phyloP scores from a whole-genome alignment of 2,113 vertebrate genomes.

The Asarcornis scutulata region DNA sequence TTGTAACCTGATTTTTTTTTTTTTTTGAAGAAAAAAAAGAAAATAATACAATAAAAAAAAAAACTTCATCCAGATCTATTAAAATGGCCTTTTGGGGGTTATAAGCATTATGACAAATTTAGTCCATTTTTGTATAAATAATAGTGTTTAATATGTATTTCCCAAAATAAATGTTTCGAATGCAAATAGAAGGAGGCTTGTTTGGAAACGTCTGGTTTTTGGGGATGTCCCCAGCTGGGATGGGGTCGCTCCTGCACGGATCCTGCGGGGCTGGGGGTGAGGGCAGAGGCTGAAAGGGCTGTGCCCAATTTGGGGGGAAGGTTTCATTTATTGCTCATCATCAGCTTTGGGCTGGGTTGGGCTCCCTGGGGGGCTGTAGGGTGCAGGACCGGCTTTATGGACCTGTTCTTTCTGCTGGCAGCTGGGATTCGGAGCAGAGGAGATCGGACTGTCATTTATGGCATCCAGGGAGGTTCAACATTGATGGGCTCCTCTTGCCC shows the following conservation, averaged over 20 bases:
- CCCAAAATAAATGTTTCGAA: conserved; percentile 95
- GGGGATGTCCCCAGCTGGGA: not conserved
- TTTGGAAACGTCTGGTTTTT: not conserved
- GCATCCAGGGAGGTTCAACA: not conserved
- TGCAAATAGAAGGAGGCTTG: conserved; percentile 61
- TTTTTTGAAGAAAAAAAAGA: not conserved
- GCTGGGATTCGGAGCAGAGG: not conserved
- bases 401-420: not conserved
- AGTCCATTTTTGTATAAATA: conserved; percentile 88
- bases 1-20: conserved; percentile 57
- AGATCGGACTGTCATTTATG: accelerated
- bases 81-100: conserved; percentile 81
- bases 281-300: not conserved
- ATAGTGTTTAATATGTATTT: conserved; percentile 93
- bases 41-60: conserved; percentile 29
- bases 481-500: not conserved
- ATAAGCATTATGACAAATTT: conserved; percentile 86
- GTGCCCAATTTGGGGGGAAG: not conserved
- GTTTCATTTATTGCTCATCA: not conserved
- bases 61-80: conserved; percentile 41
- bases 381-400: too few relatives aligned
- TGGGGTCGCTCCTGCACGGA: accelerated
- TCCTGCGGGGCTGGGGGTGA: accelerated
- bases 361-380: too few relatives aligned
- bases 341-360: too few relatives aligned